Conservation (phyloP, 2,797 vertebrate species). For the Artibeus jamaicensis region DNA sequence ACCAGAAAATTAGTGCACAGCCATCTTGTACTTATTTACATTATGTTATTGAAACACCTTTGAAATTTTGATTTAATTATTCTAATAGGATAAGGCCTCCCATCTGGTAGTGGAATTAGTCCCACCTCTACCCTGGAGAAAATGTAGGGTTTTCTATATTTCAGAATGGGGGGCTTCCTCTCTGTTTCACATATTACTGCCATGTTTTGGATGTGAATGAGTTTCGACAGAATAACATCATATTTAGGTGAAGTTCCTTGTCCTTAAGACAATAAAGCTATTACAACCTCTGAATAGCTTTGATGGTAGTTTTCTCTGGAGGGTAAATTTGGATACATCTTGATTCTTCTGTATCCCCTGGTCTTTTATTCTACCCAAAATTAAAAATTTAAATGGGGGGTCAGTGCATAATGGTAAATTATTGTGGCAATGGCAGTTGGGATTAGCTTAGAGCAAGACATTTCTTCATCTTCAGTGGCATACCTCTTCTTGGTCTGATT, state of each 20-base stretch:
- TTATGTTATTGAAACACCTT: slow-evolving; percentile 36
- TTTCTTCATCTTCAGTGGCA: background rate
- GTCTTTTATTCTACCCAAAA: slow-evolving; percentile 2
- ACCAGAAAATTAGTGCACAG: slow-evolving; percentile 4
- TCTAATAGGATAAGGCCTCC: slow-evolving; percentile 19
- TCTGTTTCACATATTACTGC: background rate
- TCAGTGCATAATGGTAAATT: slow-evolving; percentile 13
- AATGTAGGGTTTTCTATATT: slow-evolving; percentile 10
- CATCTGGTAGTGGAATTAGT: slow-evolving; percentile 13
- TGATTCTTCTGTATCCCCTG: background rate
- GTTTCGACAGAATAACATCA: slow-evolving; percentile 13
- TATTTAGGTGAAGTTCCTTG: background rate
- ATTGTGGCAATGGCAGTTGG: background rate
- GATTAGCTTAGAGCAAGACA: background rate
- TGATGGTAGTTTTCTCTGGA: background rate
- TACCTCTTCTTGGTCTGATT: background rate
- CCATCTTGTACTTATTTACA: slow-evolving; percentile 46
- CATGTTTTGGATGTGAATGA: background rate
- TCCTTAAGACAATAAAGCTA: slow-evolving; percentile 7
- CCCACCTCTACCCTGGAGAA: background rate
- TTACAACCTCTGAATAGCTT: background rate
- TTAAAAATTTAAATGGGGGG: background rate
- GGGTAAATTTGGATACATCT: background rate
- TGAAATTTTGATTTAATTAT: slow-evolving; percentile 49
- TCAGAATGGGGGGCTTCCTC: background rate